Percentiles rank a stretch among this genome's conserved stretches.
Evolutionary conservation across 1,140 invertebrate genomes (phyloP).

Genomic region (Cotesia vestalis): DNA sequence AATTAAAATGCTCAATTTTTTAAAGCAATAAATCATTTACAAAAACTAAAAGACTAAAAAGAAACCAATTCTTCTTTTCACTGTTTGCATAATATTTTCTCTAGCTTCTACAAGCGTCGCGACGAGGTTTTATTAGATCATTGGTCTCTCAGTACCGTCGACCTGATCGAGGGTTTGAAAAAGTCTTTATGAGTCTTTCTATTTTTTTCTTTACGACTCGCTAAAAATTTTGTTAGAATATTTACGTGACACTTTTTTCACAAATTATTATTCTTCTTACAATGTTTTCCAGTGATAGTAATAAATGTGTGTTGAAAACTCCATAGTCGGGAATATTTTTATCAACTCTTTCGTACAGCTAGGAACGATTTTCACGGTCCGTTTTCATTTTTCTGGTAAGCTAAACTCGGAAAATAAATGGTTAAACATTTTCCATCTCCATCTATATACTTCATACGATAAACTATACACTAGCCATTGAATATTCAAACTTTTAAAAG

Average conservation of each 20-base stretch:
- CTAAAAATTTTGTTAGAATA: neutral
- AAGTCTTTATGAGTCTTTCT: constrained; percentile 23
- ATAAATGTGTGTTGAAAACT: neutral
- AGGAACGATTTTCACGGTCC: constrained; percentile 12
- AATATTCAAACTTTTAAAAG: constrained; percentile 19
- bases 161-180: constrained; percentile 28
- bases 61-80: neutral
- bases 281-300: neutral
- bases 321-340: constrained; percentile 7
- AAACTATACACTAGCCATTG: neutral
- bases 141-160: constrained; percentile 7
- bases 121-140: constrained; percentile 19
- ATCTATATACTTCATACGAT: neutral
- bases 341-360: neutral
- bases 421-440: constrained; percentile 1
- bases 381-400: constrained; percentile 22
- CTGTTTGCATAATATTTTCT: constrained; percentile 10
- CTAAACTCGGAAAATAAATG: constrained; percentile 20
- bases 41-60: too few relatives aligned
- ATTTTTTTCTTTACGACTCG: constrained; percentile 30
- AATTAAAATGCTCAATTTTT: too few relatives aligned
- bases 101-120: neutral
- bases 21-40: too few relatives aligned
- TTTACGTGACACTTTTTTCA: neutral
- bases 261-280: neutral